phyloP scores from a whole-genome alignment of 1,140 invertebrate species.

The Danaus plexippus region DNA sequence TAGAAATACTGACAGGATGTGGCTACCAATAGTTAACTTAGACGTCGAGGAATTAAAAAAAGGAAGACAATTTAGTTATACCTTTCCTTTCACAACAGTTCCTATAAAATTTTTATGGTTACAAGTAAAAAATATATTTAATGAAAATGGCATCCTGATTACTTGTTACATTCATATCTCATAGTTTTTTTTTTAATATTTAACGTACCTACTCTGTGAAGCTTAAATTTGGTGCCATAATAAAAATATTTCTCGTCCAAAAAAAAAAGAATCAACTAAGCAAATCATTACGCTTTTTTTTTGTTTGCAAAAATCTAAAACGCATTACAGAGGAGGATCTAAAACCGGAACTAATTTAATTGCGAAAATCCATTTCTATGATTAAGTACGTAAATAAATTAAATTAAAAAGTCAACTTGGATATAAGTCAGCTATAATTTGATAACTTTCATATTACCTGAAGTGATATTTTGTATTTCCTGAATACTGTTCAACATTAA shows the following conservation, averaged over 20 bases:
- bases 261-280: constrained; percentile 42
- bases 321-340: constrained; percentile 55
- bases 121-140: no score
- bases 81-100: no score
- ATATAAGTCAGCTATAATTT: neutral
- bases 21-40: constrained; percentile 29
- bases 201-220: no score
- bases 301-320: constrained; percentile 36
- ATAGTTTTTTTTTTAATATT: no score
- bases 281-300: constrained; percentile 49
- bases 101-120: no score
- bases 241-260: constrained; percentile 12
- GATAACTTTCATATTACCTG: no score
- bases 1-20: constrained; percentile 43
- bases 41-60: neutral
- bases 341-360: constrained; percentile 60
- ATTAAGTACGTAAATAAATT: constrained; percentile 8
- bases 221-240: no score
- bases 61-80: no score
- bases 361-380: constrained; percentile 31
- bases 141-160: neutral
- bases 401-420: constrained; percentile 4
- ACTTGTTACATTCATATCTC: constrained; percentile 1
- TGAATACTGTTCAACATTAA: no score
- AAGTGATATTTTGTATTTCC: no score